These are phyloP conservation scores for Megaceryle maxima DNA, from an alignment of 2,113 vertebrate genomes.

Conservation along the genomic window DNA sequence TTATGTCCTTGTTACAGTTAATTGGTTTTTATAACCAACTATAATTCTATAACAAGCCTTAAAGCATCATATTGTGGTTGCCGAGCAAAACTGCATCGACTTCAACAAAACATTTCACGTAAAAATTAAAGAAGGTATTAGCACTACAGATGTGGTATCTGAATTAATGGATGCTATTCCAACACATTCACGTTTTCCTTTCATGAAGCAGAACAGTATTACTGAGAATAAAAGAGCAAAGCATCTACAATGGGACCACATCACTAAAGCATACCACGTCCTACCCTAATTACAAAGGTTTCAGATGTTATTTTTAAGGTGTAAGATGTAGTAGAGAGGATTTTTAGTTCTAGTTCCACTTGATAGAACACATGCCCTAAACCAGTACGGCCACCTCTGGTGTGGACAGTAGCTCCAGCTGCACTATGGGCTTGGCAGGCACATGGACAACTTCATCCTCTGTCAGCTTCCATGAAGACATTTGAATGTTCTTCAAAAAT, in stretches of 20 bases:
- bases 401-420: neutral
- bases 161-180: neutral
- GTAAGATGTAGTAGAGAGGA: neutral
- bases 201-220: neutral
- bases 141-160: neutral
- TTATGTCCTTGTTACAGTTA: conserved; percentile 53
- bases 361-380: fast-evolving
- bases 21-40: conserved; percentile 38
- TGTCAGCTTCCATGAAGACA: neutral
- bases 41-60: conserved; percentile 38
- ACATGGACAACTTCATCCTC: neutral
- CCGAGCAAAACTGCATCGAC: neutral
- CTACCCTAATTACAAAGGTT: neutral
- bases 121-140: neutral
- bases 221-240: neutral
- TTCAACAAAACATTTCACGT: neutral
- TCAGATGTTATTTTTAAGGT: neutral
- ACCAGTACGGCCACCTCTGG: fast-evolving
- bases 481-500: neutral
- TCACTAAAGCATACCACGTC: neutral
- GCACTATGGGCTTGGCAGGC: neutral
- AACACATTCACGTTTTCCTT: neutral
- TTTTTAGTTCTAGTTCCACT: neutral
- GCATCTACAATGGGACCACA: neutral
- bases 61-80: conserved; percentile 39